Conservation (phyloP, 1,140 invertebrate species). For the Drosophila bocqueti region DNA sequence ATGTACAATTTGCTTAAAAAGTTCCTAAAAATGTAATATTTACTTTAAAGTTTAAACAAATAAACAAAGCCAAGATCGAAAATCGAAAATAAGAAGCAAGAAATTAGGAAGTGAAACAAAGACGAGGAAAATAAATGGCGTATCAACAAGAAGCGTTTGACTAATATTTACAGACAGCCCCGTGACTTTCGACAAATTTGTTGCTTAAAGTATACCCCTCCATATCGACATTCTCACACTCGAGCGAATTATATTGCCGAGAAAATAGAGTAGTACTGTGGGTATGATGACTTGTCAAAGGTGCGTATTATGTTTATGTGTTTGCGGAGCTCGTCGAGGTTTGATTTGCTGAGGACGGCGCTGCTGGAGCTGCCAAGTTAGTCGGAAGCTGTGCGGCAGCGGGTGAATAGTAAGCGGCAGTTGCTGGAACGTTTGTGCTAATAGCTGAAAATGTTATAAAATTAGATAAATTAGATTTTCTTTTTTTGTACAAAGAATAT, state of each 20-base stretch:
- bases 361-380: conserved; percentile 61
- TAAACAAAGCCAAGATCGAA: conserved; percentile 60
- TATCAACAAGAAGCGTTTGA: conserved; percentile 80
- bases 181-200: conserved; percentile 64
- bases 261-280: conserved; percentile 54
- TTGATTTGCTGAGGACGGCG: conserved; percentile 60
- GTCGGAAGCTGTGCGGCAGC: conserved; percentile 69
- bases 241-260: conserved; percentile 63
- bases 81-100: conserved; percentile 32
- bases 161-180: conserved; percentile 81
- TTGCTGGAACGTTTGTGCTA: conserved; percentile 76
- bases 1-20: conserved; percentile 80
- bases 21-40: conserved; percentile 63
- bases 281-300: conserved; percentile 74
- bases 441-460: conserved; percentile 57
- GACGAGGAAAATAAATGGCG: conserved; percentile 58
- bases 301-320: conserved; percentile 55
- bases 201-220: conserved; percentile 65
- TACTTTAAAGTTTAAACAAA: conserved; percentile 74
- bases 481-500: background rate
- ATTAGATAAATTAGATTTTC: background rate
- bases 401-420: conserved; percentile 69
- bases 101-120: conserved; percentile 56
- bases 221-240: conserved; percentile 49
- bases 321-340: conserved; percentile 63